Evolutionary conservation across 2,113 vertebrate genomes (phyloP).

Genomic region (Heloderma charlesbogerti): DNA sequence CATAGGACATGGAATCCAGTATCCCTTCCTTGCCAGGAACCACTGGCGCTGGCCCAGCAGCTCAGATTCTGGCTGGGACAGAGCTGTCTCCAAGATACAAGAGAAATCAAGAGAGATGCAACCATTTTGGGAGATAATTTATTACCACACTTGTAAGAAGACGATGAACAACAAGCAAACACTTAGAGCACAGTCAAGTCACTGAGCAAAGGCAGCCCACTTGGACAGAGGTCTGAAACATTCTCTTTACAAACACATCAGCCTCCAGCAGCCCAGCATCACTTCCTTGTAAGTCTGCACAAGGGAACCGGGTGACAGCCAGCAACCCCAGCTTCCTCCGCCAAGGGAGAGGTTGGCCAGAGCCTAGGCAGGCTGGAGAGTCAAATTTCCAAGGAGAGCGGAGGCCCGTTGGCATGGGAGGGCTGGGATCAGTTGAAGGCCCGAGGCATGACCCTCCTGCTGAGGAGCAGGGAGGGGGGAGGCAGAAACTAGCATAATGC

Average conservation of each 20-base stretch:
- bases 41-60: not conserved
- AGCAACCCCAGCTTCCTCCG: not conserved
- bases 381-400: too few species aligned
- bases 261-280: not conserved
- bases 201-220: conserved; percentile 32
- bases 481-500: not conserved
- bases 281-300: too few species aligned
- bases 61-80: not conserved
- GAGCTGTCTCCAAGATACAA: too few species aligned
- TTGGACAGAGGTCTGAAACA: conserved; percentile 2
- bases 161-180: conserved; percentile 21
- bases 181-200: conserved; percentile 6
- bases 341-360: not conserved
- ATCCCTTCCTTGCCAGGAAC: not conserved
- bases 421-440: not conserved
- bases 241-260: not conserved
- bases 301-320: too few species aligned
- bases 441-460: too few species aligned
- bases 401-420: not conserved
- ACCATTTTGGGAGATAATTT: conserved; percentile 59
- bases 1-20: not conserved
- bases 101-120: not conserved
- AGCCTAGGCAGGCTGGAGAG: not conserved
- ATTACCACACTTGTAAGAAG: conserved; percentile 53
- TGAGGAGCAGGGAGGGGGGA: not conserved